Conservation (phyloP, 2,797 vertebrate species). For the Rhynchonycteris naso region DNA sequence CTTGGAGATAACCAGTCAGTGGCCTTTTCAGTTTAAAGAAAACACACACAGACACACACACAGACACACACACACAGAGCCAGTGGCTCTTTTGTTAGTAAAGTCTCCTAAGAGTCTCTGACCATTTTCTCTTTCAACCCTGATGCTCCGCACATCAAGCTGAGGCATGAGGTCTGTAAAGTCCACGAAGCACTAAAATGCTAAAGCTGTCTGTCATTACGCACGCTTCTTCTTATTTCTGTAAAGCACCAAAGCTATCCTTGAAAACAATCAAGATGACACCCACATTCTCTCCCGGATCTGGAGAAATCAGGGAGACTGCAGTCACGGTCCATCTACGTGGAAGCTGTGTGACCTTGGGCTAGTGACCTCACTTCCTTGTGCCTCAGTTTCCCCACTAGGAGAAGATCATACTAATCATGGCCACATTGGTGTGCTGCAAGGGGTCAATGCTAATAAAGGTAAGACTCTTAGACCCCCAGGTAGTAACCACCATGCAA, state of each 20-base stretch:
- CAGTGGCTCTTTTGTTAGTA: background rate
- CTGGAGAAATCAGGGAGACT: background rate
- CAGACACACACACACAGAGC: too few species aligned
- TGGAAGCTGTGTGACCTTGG: background rate
- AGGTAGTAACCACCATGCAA: fast-evolving
- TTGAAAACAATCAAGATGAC: background rate
- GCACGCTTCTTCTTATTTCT: background rate
- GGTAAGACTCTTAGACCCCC: background rate
- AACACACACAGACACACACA: too few species aligned
- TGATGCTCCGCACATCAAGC: background rate
- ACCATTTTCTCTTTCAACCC: background rate
- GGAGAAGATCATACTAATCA: background rate
- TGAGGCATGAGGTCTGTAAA: constrained; percentile 58
- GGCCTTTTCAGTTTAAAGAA: background rate
- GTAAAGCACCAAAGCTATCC: background rate
- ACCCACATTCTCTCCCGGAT: background rate
- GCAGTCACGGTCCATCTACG: fast-evolving
- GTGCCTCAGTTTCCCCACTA: background rate
- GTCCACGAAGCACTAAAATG: constrained; percentile 50
- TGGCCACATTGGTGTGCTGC: background rate
- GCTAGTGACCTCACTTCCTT: too few species aligned
- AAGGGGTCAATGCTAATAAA: background rate
- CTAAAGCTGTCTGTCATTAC: constrained; percentile 48
- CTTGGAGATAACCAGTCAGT: background rate
- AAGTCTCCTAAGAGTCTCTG: background rate